A percentile compares a stretch with the other conserved stretches of the same genome.
These are phyloP conservation scores for Ormyrus thymus DNA, from an alignment of 2,888 invertebrate genomes.

Conservation along the genomic window DNA sequence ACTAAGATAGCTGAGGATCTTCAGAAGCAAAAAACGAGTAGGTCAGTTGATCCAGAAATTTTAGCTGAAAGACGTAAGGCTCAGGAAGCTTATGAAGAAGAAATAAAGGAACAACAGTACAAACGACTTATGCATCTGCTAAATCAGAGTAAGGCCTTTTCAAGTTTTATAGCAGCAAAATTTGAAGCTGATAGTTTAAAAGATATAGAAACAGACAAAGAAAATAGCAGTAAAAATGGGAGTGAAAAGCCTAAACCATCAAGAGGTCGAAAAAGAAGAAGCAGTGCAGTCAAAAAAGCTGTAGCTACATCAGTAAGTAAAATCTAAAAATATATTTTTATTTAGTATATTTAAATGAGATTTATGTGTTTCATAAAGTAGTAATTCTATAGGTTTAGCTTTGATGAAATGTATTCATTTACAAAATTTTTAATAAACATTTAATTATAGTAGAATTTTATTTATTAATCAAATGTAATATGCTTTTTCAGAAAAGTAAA, in stretches of 20 bases:
- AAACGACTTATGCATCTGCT: constrained; percentile 69
- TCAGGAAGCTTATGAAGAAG: constrained; percentile 60
- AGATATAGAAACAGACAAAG: background rate
- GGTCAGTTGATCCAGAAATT: background rate
- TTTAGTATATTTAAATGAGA: no score
- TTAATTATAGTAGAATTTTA: constrained; percentile 7
- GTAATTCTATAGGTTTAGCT: background rate
- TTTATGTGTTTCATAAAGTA: no score
- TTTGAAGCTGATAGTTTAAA: constrained; percentile 39
- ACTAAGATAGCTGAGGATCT: constrained; percentile 2
- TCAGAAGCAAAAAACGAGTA: background rate
- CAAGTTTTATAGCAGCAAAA: constrained; percentile 63
- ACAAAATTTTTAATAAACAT: background rate
- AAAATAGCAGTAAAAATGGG: background rate
- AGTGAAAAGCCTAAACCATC: constrained; percentile 43
- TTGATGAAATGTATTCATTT: constrained; percentile 6
- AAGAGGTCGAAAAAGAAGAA: background rate
- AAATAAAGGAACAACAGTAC: constrained; percentile 65
- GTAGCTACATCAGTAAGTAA: no score
- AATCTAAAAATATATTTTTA: no score
- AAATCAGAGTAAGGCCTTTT: constrained; percentile 65
- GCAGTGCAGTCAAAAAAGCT: constrained; percentile 31
- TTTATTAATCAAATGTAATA: constrained; percentile 15
- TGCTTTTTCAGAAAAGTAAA: constrained; percentile 28
- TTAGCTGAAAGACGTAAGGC: constrained; percentile 54